Evolutionary conservation across 2,797 vertebrate species (phyloP).

Genomic region (Melanotaenia trifasciata): DNA sequence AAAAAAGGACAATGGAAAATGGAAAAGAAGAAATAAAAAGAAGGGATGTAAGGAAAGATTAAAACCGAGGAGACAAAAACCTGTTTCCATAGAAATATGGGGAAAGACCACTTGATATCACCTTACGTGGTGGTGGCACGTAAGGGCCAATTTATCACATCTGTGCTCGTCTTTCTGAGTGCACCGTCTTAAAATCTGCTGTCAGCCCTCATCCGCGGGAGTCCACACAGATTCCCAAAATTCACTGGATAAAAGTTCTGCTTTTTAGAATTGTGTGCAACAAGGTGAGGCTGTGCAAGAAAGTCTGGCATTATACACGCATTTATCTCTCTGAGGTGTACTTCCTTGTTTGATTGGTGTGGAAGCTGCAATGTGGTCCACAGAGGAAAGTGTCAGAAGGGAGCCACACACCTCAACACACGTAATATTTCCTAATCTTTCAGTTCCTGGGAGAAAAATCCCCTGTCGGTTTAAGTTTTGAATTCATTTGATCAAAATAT

Average conservation of each 20-base stretch:
- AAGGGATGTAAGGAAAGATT: background rate
- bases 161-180: background rate
- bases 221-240: background rate
- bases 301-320: background rate
- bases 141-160: background rate
- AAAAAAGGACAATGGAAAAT: background rate
- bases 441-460: background rate
- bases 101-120: slow-evolving; percentile 2
- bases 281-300: background rate
- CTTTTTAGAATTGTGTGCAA: background rate
- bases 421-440: background rate
- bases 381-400: background rate
- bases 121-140: background rate
- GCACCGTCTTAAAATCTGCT: slow-evolving; percentile 1
- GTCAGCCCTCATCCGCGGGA: background rate
- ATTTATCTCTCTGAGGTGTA: background rate
- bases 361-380: background rate
- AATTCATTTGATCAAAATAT: background rate
- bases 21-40: background rate
- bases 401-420: background rate
- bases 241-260: background rate
- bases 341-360: background rate
- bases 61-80: background rate
- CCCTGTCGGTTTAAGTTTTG: background rate
- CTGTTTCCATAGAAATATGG: slow-evolving; percentile 7